These are phyloP conservation scores for Alosa sapidissima DNA, from an alignment of 2,797 vertebrate species.

Conservation along the genomic window DNA sequence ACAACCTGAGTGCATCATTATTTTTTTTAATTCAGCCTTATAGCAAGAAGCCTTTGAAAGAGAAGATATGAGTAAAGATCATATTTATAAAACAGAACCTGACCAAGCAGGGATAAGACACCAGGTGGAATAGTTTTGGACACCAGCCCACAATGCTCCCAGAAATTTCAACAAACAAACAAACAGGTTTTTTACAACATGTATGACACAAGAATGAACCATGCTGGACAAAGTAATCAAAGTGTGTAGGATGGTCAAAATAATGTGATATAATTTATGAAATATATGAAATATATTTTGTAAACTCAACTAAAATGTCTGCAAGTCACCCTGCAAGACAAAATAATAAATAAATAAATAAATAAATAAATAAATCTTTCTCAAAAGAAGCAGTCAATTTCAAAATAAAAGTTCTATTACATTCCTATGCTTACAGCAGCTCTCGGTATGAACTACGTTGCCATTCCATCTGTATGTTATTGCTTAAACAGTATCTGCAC, in stretches of 20 bases:
- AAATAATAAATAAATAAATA: slow-evolving; percentile 16
- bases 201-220: slow-evolving; percentile 22
- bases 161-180: slow-evolving; percentile 28
- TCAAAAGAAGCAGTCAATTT: too few species aligned
- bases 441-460: slow-evolving; percentile 43
- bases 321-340: neutral
- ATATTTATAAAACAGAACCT: slow-evolving; percentile 52
- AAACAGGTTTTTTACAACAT: slow-evolving; percentile 26
- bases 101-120: slow-evolving; percentile 45
- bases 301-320: neutral
- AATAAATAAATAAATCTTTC: neutral
- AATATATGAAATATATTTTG: too few species aligned
- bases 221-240: slow-evolving; percentile 12
- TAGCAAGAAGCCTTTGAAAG: slow-evolving; percentile 50
- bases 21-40: slow-evolving; percentile 49
- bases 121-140: slow-evolving; percentile 38
- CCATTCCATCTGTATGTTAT: slow-evolving; percentile 61
- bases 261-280: neutral
- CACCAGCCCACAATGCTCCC: slow-evolving; percentile 23
- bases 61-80: slow-evolving; percentile 47
- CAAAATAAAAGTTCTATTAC: slow-evolving; percentile 39
- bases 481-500: slow-evolving; percentile 64
- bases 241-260: neutral
- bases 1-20: slow-evolving; percentile 2
- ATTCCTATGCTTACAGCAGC: slow-evolving; percentile 49